phyloP scores from a whole-genome alignment of 2,888 invertebrate species.

The Tipula lateralis region DNA sequence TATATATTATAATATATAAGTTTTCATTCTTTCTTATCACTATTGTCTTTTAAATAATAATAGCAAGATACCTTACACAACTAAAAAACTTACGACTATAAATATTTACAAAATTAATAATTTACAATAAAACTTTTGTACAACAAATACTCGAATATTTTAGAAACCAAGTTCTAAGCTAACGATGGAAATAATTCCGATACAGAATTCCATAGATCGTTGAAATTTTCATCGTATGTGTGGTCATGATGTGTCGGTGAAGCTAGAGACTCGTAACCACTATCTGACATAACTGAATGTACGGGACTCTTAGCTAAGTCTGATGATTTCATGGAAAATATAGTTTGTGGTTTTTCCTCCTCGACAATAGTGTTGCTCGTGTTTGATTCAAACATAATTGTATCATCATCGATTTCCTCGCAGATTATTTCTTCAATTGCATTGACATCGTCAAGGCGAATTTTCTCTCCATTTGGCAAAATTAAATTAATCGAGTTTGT shows the following conservation, averaged over 20 bases:
- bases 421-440: conserved; percentile 49
- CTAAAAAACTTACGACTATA: background rate
- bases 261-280: conserved; percentile 62
- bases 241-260: conserved; percentile 49
- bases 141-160: background rate
- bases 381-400: conserved; percentile 40
- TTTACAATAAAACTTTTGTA: background rate
- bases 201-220: conserved; percentile 70
- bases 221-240: conserved; percentile 35
- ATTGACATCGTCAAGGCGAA: conserved; percentile 53
- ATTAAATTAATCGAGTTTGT: conserved; percentile 70
- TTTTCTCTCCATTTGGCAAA: conserved; percentile 57
- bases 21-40: background rate
- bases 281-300: conserved; percentile 52
- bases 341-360: conserved; percentile 34
- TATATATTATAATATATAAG: background rate
- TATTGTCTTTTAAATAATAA: background rate
- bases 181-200: conserved; percentile 73
- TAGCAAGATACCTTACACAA: background rate
- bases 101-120: background rate
- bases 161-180: conserved; percentile 47
- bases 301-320: conserved; percentile 36
- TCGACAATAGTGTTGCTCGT: background rate
- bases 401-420: conserved; percentile 44
- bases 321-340: conserved; percentile 31